phyloP scores from a whole-genome alignment of 2,797 vertebrate species.

The Podarcis lilfordi region DNA sequence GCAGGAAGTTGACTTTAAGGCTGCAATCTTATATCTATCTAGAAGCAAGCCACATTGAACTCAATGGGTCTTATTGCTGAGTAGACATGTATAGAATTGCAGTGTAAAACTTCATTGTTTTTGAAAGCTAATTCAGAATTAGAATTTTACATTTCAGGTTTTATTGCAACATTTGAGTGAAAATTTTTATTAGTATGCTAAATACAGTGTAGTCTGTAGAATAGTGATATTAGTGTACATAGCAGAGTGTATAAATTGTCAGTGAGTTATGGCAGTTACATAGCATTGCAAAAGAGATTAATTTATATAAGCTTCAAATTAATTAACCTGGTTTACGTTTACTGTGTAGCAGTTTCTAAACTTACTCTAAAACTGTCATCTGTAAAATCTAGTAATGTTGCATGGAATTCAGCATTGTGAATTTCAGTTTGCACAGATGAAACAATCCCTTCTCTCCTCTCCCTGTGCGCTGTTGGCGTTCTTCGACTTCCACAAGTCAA shows the following conservation, averaged over 20 bases:
- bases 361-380: constrained; percentile 11
- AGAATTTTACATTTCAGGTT: constrained; percentile 34
- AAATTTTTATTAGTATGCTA: constrained; percentile 16
- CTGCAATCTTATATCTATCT: neutral
- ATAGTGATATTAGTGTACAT: constrained; percentile 2
- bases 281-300: constrained; percentile 1
- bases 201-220: constrained; percentile 3
- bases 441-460: no score
- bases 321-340: neutral
- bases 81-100: neutral
- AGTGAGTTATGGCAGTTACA: neutral
- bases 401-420: neutral
- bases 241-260: constrained; percentile 19
- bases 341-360: constrained; percentile 9
- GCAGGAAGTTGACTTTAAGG: constrained; percentile 25
- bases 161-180: constrained; percentile 20
- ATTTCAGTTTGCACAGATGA: no score
- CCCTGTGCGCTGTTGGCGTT: no score
- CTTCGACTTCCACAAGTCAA: no score
- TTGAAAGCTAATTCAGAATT: constrained; percentile 9
- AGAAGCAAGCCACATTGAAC: neutral
- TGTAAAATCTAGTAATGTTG: constrained; percentile 1
- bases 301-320: neutral
- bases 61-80: neutral
- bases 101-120: neutral